Conservation (phyloP, 2,888 invertebrate species). For the Parochlus steinenii region DNA sequence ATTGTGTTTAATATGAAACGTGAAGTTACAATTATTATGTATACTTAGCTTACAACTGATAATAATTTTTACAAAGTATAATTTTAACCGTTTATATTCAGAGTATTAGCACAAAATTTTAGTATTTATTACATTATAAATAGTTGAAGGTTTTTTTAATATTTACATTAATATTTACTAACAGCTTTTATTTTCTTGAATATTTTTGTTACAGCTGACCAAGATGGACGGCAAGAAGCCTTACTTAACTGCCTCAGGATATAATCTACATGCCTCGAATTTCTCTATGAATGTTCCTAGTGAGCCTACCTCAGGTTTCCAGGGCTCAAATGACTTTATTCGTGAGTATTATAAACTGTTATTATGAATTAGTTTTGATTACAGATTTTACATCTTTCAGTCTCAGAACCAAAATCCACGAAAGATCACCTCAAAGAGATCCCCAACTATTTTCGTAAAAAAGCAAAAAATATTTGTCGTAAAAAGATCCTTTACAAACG, state of each 20-base stretch:
- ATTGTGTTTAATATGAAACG: too few relatives aligned
- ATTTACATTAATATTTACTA: too few relatives aligned
- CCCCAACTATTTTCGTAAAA: conserved; percentile 20
- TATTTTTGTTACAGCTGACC: too few relatives aligned
- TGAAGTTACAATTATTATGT: too few relatives aligned
- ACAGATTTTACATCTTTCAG: conserved; percentile 21
- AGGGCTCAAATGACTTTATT: conserved; percentile 21
- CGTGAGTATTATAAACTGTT: conserved; percentile 12
- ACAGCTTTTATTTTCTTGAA: too few relatives aligned
- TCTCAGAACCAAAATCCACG: conserved; percentile 29
- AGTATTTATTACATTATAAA: too few relatives aligned
- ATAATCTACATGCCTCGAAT: conserved; percentile 9
- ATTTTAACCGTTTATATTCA: too few relatives aligned
- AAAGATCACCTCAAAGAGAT: conserved; percentile 19
- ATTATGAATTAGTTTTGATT: conserved; percentile 12
- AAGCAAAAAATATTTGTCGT: conserved; percentile 39
- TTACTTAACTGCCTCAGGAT: conserved; percentile 8
- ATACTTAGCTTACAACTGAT: too few relatives aligned
- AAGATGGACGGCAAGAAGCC: conserved; percentile 9
- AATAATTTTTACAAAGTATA: too few relatives aligned
- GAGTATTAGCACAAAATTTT: too few relatives aligned
- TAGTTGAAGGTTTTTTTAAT: too few relatives aligned
- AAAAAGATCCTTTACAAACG: conserved; percentile 57
- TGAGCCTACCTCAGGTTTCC: conserved; percentile 13
- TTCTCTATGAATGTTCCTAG: conserved; percentile 12